These are phyloP conservation scores for Chloroceryle aenea DNA, from an alignment of 2,113 vertebrate species.

Conservation along the genomic window DNA sequence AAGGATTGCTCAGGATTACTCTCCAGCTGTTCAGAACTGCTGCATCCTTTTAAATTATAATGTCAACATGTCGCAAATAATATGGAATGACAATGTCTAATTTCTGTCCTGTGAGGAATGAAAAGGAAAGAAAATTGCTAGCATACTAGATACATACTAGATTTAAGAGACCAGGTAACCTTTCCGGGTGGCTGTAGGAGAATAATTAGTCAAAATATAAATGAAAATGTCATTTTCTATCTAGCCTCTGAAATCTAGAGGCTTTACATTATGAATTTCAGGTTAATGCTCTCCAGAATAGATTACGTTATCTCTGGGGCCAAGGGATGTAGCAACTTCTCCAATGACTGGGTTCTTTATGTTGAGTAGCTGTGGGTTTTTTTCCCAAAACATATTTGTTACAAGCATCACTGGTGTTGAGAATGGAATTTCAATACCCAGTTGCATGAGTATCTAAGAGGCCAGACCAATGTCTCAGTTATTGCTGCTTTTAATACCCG, in stretches of 20 bases:
- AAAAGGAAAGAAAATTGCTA: constrained; percentile 63
- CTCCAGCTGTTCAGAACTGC: constrained; percentile 71
- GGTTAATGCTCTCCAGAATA: not conserved
- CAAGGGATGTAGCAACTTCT: not conserved
- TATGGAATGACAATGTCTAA: constrained; percentile 64
- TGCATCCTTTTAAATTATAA: constrained; percentile 73
- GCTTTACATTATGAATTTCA: not conserved
- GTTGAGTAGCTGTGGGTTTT: not conserved
- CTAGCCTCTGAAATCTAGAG: constrained; percentile 29
- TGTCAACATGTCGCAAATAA: constrained; percentile 64
- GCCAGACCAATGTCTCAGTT: not conserved
- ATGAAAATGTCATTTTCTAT: constrained; percentile 29
- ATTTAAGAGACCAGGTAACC: constrained; percentile 37
- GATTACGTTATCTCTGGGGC: not conserved
- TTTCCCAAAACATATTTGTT: not conserved
- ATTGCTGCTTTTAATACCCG: not conserved
- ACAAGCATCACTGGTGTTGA: not conserved
- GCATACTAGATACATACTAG: constrained; percentile 30
- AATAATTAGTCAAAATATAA: constrained; percentile 32
- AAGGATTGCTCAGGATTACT: constrained; percentile 72
- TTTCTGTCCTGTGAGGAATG: constrained; percentile 65
- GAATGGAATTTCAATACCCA: not conserved
- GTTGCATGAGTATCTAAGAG: not conserved
- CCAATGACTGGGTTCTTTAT: not conserved
- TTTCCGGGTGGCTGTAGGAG: not conserved